These are phyloP conservation scores for Cancer borealis DNA, from an alignment of 2,888 invertebrate genomes.

Conservation along the genomic window DNA sequence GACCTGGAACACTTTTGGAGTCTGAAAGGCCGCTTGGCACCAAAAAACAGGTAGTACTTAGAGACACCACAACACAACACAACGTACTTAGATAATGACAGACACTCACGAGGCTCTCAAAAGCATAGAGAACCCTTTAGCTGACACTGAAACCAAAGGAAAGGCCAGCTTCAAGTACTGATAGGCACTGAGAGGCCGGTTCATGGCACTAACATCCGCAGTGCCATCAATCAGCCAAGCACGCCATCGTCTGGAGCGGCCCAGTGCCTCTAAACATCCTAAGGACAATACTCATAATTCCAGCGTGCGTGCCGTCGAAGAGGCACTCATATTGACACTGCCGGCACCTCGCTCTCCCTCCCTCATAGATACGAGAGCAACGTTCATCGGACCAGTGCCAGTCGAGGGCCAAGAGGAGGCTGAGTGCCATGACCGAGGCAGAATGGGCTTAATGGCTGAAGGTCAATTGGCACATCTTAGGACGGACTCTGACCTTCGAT, in stretches of 20 bases:
- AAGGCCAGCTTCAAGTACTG: background rate
- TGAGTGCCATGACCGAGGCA: background rate
- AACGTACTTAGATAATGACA: background rate
- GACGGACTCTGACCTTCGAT: background rate
- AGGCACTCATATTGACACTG: constrained; percentile 20
- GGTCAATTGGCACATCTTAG: background rate
- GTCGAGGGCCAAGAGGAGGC: background rate
- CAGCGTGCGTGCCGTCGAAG: constrained; percentile 20
- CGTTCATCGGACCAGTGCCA: background rate
- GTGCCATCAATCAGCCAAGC: background rate
- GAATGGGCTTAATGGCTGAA: background rate
- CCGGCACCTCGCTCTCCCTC: background rate
- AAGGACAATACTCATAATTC: background rate
- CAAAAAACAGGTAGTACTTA: too few species aligned
- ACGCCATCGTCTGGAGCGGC: constrained; percentile 6
- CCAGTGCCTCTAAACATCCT: constrained; percentile 1
- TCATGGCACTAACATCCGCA: background rate
- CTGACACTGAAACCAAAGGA: background rate
- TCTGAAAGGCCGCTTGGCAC: background rate
- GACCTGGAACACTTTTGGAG: background rate
- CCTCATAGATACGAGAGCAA: background rate
- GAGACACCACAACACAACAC: background rate
- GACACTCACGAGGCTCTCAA: background rate
- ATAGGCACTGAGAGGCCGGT: background rate
- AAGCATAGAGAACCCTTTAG: background rate